Evolutionary conservation across 2,113 vertebrate genomes (phyloP).

Genomic region (Halichoeres trimaculatus): DNA sequence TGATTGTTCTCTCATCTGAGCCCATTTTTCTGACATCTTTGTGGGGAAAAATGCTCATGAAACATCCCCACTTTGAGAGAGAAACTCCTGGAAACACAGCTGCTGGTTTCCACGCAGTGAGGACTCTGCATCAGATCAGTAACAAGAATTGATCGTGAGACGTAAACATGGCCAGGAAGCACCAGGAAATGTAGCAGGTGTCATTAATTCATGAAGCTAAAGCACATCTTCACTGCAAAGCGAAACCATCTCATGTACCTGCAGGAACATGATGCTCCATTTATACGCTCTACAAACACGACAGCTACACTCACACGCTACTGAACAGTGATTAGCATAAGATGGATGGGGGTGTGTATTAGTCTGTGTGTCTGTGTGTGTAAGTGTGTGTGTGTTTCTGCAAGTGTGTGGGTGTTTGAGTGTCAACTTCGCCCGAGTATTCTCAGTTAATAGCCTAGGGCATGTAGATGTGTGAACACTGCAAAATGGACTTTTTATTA

Average conservation of each 20-base stretch:
- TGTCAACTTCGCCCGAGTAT: neutral
- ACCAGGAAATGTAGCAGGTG: slow-evolving; percentile 17
- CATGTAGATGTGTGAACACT: slow-evolving; percentile 29
- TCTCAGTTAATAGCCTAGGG: slow-evolving; percentile 16
- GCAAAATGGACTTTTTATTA: slow-evolving; percentile 54
- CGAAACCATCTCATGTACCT: slow-evolving; percentile 4
- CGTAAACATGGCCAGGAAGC: slow-evolving; percentile 25
- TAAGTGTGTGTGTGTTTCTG: slow-evolving; percentile 15
- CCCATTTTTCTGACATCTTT: too few relatives aligned
- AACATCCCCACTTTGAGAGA: neutral
- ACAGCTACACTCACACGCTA: neutral
- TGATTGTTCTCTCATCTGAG: too few relatives aligned
- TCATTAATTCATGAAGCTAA: slow-evolving; percentile 12
- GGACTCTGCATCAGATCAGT: neutral
- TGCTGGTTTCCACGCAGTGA: neutral
- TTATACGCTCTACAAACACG: slow-evolving; percentile 12
- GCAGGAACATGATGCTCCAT: slow-evolving; percentile 5
- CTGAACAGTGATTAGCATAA: slow-evolving; percentile 8
- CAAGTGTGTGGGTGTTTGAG: slow-evolving; percentile 23
- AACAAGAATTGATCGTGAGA: slow-evolving; percentile 25
- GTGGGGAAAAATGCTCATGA: neutral
- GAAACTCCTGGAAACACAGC: slow-evolving; percentile 8
- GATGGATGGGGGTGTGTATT: slow-evolving; percentile 1
- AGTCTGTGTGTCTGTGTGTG: slow-evolving; percentile 16
- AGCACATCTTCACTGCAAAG: neutral